phyloP scores from a whole-genome alignment of 2,888 invertebrate genomes.

The Harpalus rufipes region DNA sequence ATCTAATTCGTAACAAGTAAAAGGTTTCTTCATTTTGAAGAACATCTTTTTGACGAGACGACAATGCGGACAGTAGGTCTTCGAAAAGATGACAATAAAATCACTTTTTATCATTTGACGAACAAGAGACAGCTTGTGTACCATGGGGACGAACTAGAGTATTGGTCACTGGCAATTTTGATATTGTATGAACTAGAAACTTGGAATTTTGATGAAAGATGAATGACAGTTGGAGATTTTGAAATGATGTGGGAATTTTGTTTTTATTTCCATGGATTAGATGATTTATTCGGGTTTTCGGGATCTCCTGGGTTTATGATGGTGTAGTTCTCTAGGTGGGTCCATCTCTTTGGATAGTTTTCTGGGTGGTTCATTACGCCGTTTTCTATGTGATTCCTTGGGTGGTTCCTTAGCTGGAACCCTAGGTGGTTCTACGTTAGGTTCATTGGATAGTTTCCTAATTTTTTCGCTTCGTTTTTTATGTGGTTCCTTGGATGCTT shows the following conservation, averaged over 20 bases:
- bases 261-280: not conserved
- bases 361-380: too few relatives aligned
- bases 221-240: not conserved
- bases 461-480: too few relatives aligned
- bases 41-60: conserved; percentile 46
- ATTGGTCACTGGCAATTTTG: conserved; percentile 4
- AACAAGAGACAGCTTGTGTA: not conserved
- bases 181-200: not conserved
- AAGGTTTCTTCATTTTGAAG: conserved; percentile 18
- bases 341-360: too few relatives aligned
- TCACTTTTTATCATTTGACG: conserved; percentile 55
- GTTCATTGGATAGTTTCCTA: too few relatives aligned
- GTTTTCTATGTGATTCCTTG: too few relatives aligned
- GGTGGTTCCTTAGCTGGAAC: too few relatives aligned
- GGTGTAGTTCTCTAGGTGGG: too few relatives aligned
- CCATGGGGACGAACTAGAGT: not conserved
- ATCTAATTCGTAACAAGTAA: conserved; percentile 59
- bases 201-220: conserved; percentile 1
- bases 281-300: not conserved
- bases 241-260: not conserved
- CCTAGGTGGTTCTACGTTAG: too few relatives aligned
- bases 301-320: too few relatives aligned
- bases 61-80: conserved; percentile 62
- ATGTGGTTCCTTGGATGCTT: too few relatives aligned
- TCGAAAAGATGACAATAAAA: conserved; percentile 63